Evolutionary conservation across 2,888 invertebrate species (phyloP).

Genomic region (Hermaeophaga mercurialis): DNA sequence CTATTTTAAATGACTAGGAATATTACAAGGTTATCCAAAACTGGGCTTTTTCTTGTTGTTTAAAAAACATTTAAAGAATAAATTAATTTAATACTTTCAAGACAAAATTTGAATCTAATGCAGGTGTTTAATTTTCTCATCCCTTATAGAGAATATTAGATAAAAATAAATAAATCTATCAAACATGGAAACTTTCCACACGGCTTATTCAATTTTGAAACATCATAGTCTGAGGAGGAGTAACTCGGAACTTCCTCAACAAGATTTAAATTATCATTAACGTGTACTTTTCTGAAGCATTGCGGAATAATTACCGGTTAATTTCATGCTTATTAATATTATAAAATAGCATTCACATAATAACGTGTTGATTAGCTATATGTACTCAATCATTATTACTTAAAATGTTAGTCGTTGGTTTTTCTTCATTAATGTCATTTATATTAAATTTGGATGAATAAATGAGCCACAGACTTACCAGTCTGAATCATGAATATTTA

Average conservation of each 20-base stretch:
- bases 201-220: no score
- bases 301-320: neutral
- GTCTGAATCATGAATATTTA: no score
- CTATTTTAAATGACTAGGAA: no score
- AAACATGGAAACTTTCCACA: no score
- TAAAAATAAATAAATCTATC: no score
- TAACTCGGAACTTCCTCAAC: neutral
- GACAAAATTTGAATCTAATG: no score
- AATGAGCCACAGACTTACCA: neutral
- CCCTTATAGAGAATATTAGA: no score
- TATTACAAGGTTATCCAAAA: no score
- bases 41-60: no score
- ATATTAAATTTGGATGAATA: neutral
- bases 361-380: neutral
- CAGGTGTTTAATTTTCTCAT: no score
- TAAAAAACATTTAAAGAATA: no score
- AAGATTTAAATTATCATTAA: neutral
- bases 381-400: neutral
- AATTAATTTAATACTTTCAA: no score
- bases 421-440: neutral
- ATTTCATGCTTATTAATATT: neutral
- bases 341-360: neutral
- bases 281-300: neutral
- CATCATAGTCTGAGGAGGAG: neutral
- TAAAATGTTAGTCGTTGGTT: neutral